Evolutionary conservation across 2,797 vertebrate genomes (phyloP).

Genomic region (Podargus strigoides): DNA sequence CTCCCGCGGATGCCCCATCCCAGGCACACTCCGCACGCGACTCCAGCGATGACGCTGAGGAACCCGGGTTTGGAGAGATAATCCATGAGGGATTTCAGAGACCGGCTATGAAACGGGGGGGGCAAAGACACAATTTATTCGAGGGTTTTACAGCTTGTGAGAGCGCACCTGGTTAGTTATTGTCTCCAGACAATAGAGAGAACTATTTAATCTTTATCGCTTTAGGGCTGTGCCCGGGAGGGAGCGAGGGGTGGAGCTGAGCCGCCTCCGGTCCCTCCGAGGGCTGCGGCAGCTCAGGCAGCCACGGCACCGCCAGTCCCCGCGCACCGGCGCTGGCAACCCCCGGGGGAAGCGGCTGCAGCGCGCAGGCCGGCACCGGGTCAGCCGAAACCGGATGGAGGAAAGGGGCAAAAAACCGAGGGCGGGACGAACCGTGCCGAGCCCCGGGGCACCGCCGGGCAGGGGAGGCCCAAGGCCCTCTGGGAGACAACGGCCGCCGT

Average conservation of each 20-base stretch:
- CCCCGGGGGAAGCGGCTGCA: not conserved
- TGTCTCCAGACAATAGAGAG: too few species aligned
- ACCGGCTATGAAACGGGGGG: not conserved
- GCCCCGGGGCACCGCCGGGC: too few species aligned
- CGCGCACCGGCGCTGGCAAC: too few species aligned
- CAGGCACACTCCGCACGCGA: constrained; percentile 84
- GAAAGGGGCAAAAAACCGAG: not conserved
- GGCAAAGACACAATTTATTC: not conserved
- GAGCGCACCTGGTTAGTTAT: not conserved
- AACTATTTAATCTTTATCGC: too few species aligned
- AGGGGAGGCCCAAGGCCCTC: not conserved
- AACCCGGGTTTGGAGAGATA: constrained; percentile 66
- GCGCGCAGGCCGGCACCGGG: not conserved
- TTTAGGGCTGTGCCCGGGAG: too few species aligned
- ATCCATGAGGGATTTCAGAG: constrained; percentile 75
- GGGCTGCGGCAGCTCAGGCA: not conserved
- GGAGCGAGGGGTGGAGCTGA: not conserved
- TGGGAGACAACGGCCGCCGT: too few species aligned
- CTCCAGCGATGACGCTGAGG: constrained; percentile 77
- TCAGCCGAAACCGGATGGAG: accelerated
- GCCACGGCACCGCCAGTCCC: not conserved
- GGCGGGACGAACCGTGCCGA: not conserved
- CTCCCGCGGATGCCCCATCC: constrained; percentile 85
- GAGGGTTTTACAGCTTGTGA: accelerated
- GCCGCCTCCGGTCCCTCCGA: not conserved